These are phyloP conservation scores for Drosophila limbata DNA, from an alignment of 2,888 invertebrate species.

Conservation along the genomic window DNA sequence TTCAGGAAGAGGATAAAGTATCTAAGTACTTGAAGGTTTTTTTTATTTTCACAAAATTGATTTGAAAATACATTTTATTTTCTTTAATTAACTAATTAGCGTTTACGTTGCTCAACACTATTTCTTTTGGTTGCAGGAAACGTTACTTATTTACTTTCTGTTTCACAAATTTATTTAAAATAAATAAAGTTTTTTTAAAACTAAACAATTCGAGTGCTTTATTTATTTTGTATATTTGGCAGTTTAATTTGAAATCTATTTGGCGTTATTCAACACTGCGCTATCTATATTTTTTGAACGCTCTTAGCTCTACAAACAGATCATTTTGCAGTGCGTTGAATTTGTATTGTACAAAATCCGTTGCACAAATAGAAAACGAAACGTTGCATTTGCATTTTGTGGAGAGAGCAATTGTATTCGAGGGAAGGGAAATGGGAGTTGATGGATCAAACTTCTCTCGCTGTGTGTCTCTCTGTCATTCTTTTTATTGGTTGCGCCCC, in stretches of 20 bases:
- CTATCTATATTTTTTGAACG: conserved; percentile 2
- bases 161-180: no score
- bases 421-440: background rate
- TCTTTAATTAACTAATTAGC: no score
- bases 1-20: background rate
- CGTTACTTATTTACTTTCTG: no score
- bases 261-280: background rate
- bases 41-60: no score
- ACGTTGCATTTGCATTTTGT: conserved; percentile 57
- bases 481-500: conserved; percentile 26
- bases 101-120: no score
- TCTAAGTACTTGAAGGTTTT: no score
- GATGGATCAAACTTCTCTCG: conserved; percentile 5
- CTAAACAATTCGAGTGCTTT: background rate
- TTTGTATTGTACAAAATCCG: conserved; percentile 56
- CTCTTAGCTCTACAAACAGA: conserved; percentile 50
- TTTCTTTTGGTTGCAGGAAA: no score
- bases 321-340: conserved; percentile 48
- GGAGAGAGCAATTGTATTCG: conserved; percentile 15
- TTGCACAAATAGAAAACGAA: conserved; percentile 52
- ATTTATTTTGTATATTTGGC: conserved; percentile 14
- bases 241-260: conserved; percentile 21
- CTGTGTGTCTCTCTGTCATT: background rate
- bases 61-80: no score
- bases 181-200: no score